Percentiles rank a stretch among this genome's conserved stretches.
These are phyloP conservation scores for Cladopsammia gracilis DNA, from an alignment of 64 coral and sea anemone genomes.

Conservation along the genomic window DNA sequence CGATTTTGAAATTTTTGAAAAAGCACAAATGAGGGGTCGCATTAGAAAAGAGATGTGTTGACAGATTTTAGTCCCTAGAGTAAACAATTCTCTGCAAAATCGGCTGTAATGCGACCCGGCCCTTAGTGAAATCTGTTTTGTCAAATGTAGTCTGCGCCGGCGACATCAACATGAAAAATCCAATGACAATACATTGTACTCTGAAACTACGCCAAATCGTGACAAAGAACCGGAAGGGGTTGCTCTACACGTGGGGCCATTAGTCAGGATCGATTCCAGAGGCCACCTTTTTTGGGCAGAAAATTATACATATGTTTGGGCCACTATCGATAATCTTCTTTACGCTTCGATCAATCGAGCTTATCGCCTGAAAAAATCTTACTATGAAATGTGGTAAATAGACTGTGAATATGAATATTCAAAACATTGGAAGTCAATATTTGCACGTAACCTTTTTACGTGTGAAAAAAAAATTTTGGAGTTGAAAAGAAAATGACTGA, in stretches of 20 bases:
- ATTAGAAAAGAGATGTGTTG: too few relatives aligned
- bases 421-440: conserved; percentile 23
- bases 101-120: too few relatives aligned
- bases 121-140: too few relatives aligned
- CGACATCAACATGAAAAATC: neutral
- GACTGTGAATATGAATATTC: conserved; percentile 10
- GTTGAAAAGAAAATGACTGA: neutral
- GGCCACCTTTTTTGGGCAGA: neutral
- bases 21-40: too few relatives aligned
- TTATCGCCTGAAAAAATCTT: neutral
- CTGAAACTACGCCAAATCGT: neutral
- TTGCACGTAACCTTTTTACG: neutral
- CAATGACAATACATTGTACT: neutral
- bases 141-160: neutral
- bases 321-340: conserved; percentile 24
- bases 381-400: neutral
- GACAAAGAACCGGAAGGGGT: neutral
- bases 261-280: neutral
- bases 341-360: neutral
- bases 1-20: too few relatives aligned
- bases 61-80: too few relatives aligned
- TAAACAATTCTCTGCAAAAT: too few relatives aligned
- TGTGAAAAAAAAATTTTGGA: neutral
- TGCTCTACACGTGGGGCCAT: neutral
- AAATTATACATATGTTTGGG: neutral